Conservation (phyloP, 1,140 invertebrate species). For the Bombus breviceps region DNA sequence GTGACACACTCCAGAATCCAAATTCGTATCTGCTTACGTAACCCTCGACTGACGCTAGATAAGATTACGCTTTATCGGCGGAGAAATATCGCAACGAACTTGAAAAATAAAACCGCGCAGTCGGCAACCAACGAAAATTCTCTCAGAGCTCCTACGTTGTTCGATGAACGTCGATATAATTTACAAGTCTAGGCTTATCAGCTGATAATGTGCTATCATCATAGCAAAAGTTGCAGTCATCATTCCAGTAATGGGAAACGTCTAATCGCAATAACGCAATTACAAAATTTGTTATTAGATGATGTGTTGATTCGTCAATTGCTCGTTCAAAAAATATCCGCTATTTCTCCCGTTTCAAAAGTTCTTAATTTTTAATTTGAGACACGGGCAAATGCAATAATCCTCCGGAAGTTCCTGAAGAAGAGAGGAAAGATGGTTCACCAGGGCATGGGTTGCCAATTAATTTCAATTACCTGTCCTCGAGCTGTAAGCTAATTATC, state of each 20-base stretch:
- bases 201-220: constrained; percentile 10
- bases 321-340: too few relatives aligned
- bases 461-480: constrained; percentile 11
- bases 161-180: background rate
- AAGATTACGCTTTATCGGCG: constrained; percentile 10
- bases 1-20: background rate
- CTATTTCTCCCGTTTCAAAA: background rate
- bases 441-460: background rate
- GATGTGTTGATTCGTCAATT: too few relatives aligned
- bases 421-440: background rate
- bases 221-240: background rate
- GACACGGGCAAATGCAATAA: background rate
- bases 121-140: background rate
- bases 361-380: background rate
- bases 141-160: too few relatives aligned
- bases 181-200: background rate
- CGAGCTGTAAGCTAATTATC: background rate
- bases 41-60: background rate
- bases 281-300: background rate
- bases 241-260: background rate
- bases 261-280: background rate
- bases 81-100: background rate
- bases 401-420: background rate
- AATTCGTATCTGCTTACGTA: background rate
- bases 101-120: background rate